These are phyloP conservation scores for Sisyra terminalis DNA, from an alignment of 2,888 invertebrate genomes.

Conservation along the genomic window DNA sequence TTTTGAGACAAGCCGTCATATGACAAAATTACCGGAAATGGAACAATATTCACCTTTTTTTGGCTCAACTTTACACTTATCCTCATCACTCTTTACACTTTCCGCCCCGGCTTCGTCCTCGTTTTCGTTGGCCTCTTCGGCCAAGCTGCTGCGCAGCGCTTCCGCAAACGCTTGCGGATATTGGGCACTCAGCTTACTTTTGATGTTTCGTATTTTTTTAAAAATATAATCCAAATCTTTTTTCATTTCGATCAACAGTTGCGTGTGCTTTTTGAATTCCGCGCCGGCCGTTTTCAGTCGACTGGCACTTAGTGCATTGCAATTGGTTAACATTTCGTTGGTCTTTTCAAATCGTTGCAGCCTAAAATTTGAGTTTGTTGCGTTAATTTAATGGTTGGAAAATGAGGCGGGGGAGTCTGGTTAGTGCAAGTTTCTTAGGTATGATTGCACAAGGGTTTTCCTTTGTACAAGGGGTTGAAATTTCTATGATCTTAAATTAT, in stretches of 20 bases:
- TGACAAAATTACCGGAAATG: no score
- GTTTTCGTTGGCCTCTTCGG: constrained; percentile 14
- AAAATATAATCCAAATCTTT: constrained; percentile 91
- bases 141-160: constrained; percentile 27
- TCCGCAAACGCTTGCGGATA: constrained; percentile 50
- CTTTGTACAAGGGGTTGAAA: no score
- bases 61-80: constrained; percentile 3
- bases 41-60: constrained; percentile 1
- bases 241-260: constrained; percentile 75
- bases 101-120: constrained; percentile 23
- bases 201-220: constrained; percentile 72
- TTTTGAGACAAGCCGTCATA: background rate
- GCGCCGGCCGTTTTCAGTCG: constrained; percentile 70
- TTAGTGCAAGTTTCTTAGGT: no score
- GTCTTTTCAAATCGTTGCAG: constrained; percentile 94
- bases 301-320: constrained; percentile 82
- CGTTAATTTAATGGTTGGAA: no score
- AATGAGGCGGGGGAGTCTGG: no score
- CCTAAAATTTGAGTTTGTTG: constrained; percentile 47
- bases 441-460: no score
- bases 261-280: constrained; percentile 84
- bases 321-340: constrained; percentile 96
- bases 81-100: constrained; percentile 15
- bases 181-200: constrained; percentile 54
- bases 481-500: no score